Evolutionary conservation across 2,113 vertebrate species (phyloP).

Genomic region (Cebidichthys violaceus): DNA sequence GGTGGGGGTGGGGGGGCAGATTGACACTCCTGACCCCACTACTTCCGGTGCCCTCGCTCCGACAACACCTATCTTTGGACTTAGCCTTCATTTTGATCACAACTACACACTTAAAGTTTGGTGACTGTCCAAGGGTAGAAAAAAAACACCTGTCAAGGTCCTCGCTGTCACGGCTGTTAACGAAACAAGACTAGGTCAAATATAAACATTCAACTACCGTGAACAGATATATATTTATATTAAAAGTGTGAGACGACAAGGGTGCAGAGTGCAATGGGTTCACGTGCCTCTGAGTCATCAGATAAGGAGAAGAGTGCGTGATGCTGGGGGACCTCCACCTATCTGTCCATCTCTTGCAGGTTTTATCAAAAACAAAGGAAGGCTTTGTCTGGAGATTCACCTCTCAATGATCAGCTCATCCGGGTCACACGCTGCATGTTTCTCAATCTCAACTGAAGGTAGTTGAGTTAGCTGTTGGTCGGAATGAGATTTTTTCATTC

Average conservation of each 20-base stretch:
- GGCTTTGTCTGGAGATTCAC: conserved; percentile 51
- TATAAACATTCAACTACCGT: too few species aligned
- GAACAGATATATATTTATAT: too few species aligned
- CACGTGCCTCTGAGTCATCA: background rate
- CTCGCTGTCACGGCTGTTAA: too few species aligned
- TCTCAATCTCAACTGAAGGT: background rate
- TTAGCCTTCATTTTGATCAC: background rate
- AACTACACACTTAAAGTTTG: too few species aligned
- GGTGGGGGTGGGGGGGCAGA: too few species aligned
- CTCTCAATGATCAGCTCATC: conserved; percentile 50
- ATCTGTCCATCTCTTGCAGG: conserved; percentile 22
- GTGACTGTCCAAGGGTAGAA: too few species aligned
- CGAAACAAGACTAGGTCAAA: background rate
- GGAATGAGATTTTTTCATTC: background rate
- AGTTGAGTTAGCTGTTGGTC: too few species aligned
- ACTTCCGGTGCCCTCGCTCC: background rate
- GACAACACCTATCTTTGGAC: background rate
- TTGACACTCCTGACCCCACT: background rate
- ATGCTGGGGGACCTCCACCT: background rate
- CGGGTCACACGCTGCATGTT: background rate
- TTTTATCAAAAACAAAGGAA: background rate
- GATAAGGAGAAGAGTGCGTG: background rate
- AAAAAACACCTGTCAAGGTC: too few species aligned
- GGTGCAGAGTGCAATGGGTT: background rate
- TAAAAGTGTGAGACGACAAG: background rate